phyloP scores from a whole-genome alignment of 2,888 invertebrate genomes.

The Melanargia galathea region DNA sequence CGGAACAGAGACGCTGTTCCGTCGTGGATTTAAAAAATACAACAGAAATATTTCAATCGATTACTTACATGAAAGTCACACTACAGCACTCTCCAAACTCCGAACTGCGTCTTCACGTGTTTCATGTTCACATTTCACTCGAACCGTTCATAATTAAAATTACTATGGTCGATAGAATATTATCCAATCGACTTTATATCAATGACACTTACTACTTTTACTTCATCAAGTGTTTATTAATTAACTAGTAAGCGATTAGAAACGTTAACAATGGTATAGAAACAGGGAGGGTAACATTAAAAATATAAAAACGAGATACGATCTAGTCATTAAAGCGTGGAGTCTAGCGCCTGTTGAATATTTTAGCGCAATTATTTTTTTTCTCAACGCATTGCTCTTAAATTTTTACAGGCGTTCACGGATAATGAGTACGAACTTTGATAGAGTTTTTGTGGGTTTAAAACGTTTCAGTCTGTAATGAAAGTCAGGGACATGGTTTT shows the following conservation, averaged over 20 bases:
- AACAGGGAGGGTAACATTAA: slow-evolving; percentile 57
- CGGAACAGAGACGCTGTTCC: too few relatives aligned
- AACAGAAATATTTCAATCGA: too few relatives aligned
- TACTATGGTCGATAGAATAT: slow-evolving; percentile 21
- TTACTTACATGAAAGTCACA: slow-evolving; percentile 33
- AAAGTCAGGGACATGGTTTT: slow-evolving; percentile 49
- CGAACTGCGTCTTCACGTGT: slow-evolving; percentile 14
- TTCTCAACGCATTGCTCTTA: slow-evolving; percentile 45
- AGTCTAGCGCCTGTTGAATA: slow-evolving; percentile 70
- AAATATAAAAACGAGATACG: slow-evolving; percentile 55
- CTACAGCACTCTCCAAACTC: slow-evolving; percentile 19
- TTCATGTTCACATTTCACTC: slow-evolving; percentile 28
- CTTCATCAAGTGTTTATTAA: slow-evolving; percentile 28
- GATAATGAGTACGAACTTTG: slow-evolving; percentile 30
- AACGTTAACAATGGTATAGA: slow-evolving; percentile 53
- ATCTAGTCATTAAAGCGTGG: slow-evolving; percentile 46
- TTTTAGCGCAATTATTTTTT: slow-evolving; percentile 54
- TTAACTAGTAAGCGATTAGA: slow-evolving; percentile 46
- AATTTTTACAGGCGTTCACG: slow-evolving; percentile 49
- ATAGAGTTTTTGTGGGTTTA: slow-evolving; percentile 33
- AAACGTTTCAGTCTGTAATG: slow-evolving; percentile 58
- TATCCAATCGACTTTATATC: slow-evolving; percentile 9
- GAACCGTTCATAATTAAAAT: slow-evolving; percentile 25
- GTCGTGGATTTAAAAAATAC: too few relatives aligned
- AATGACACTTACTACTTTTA: slow-evolving; percentile 7